Percentiles rank a stretch among this genome's conserved stretches.
phyloP scores from a whole-genome alignment of 2,113 vertebrate genomes.

The Pteropus alecto region DNA sequence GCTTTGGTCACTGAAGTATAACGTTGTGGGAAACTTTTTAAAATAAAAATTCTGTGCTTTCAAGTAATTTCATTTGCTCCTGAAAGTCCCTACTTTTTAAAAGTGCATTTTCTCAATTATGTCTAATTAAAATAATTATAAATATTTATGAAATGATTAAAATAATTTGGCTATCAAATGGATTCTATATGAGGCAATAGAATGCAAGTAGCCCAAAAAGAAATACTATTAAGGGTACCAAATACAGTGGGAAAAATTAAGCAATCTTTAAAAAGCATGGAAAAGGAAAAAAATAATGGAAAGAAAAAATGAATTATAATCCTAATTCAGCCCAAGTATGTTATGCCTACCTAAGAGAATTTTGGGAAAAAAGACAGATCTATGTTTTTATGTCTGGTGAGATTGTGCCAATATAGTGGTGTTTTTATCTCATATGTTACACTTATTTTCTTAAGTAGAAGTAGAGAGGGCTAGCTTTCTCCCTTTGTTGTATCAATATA shows the following conservation, averaged over 20 bases:
- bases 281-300: background rate
- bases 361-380: background rate
- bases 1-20: slow-evolving; percentile 20
- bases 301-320: background rate
- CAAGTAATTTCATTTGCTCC: background rate
- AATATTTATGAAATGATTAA: background rate
- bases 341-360: background rate
- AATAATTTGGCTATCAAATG: background rate
- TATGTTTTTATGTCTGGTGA: background rate
- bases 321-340: background rate
- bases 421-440: background rate
- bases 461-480: background rate
- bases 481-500: background rate
- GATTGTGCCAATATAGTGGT: background rate
- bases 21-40: background rate
- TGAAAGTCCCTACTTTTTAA: background rate
- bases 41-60: background rate
- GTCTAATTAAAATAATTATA: background rate
- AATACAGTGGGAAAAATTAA: background rate
- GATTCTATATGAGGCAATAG: background rate
- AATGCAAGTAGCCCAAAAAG: background rate
- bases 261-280: background rate
- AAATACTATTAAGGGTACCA: background rate
- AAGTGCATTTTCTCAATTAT: background rate
- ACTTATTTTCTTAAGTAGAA: background rate